Percentiles rank a stretch among this genome's conserved stretches.
These are phyloP conservation scores for Ifrita kowaldi DNA, from an alignment of 2,113 vertebrate species.

Conservation along the genomic window DNA sequence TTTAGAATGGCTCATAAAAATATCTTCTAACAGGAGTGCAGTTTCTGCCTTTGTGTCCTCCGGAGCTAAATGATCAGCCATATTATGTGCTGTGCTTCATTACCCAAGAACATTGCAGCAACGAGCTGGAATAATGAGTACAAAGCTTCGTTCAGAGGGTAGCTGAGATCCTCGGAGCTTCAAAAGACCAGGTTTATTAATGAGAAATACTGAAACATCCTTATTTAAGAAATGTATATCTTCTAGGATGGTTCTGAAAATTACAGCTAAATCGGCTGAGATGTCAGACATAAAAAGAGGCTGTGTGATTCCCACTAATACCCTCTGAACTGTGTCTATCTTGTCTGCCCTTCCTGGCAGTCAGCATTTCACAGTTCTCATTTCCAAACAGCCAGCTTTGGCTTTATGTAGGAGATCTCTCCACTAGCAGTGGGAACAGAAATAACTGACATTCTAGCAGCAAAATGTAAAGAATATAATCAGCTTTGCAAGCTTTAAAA, in stretches of 20 bases:
- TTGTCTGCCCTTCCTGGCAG: background rate
- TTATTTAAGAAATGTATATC: background rate
- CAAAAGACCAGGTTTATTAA: background rate
- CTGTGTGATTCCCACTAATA: background rate
- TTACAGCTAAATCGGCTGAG: background rate
- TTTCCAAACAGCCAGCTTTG: background rate
- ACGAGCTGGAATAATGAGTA: background rate
- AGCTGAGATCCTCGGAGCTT: background rate
- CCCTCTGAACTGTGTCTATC: background rate
- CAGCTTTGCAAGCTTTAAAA: background rate
- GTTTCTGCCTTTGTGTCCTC: background rate
- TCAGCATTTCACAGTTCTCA: background rate
- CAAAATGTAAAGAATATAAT: background rate
- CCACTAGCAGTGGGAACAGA: background rate
- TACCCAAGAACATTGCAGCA: constrained; percentile 22
- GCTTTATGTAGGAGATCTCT: background rate
- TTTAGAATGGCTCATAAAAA: background rate
- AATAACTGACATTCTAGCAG: background rate
- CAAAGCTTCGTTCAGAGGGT: background rate
- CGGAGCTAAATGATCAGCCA: background rate
- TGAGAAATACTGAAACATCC: background rate
- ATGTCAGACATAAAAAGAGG: background rate
- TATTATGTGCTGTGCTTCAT: background rate
- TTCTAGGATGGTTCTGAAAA: background rate
- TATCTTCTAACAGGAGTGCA: background rate